Base-by-base conservation (phyloP, 2,797 vertebrate species). In the Rhodeus uyekii region DNA sequence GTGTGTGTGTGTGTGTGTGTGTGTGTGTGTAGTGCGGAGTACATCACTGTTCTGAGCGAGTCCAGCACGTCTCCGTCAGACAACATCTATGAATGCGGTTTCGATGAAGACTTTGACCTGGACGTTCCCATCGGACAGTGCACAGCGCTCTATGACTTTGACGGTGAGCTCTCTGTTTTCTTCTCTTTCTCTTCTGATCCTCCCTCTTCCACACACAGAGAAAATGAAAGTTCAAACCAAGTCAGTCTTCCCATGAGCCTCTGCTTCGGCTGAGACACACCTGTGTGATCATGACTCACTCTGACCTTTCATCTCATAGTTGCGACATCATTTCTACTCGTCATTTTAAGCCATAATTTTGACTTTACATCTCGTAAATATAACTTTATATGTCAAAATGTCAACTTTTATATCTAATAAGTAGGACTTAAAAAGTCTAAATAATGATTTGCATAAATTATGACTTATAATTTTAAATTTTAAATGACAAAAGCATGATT, bases 81-180 rank as follows among this genome's bases (percentile, higher is more conserved):
- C 4, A 90, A 91, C 84, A 90, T 95, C 87, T 96, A 95, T 76
- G 39, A 80, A 5, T 84, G 93, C 0, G 95, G 95, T 18, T 96
- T 96, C 5, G 95, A 96, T 8, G 95, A 96, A 3, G 96, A 97
- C 53, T 96, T 96, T 65, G 93, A 96, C 0, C 89, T 92, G n/a
- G 95, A 96, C 0, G 38, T 91, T 0, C 95, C 96, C 4, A 86
- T 96, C 0, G 95, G 95, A 80, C 95, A 93, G 81, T 96, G 96
- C 76, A 89, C 89, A 0, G 96, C 96, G 10, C 92, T 97, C 8
- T 97, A 97, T 88, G 93, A 91, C 65, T 97, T 96, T 64, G 91
- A 96, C 87, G 96, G 96, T 96, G 88, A 61, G 75, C n/a, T 19
- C 2, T 48, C 4, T 44, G n/a, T 50, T 48, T 18, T 27, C 3